phyloP scores from a whole-genome alignment of 2,113 vertebrate species.

The Elaphurus davidianus region DNA sequence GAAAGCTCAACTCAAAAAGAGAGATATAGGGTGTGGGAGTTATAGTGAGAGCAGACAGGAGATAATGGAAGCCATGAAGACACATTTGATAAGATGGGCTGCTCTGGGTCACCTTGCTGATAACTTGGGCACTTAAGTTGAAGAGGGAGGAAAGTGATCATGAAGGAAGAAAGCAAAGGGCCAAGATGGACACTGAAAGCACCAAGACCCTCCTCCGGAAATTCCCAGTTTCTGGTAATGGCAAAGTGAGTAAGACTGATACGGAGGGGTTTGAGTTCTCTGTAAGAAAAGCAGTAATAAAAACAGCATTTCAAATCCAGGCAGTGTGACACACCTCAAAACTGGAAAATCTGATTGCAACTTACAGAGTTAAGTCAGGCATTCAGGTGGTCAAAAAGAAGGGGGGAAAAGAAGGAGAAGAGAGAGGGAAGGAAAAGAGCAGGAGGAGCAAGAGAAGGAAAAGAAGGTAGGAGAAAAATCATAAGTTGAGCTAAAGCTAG shows the following conservation, averaged over 20 bases:
- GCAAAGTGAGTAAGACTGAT: not conserved
- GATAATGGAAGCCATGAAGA: not conserved
- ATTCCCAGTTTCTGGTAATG: not conserved
- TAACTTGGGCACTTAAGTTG: not conserved
- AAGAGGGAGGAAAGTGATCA: not conserved
- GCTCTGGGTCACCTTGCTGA: not conserved
- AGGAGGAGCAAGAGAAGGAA: not conserved
- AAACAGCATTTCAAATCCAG: not conserved
- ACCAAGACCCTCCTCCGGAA: not conserved
- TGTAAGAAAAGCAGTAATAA: not conserved
- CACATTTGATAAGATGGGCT: too few species aligned
- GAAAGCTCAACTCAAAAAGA: not conserved
- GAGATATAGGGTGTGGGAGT: accelerated
- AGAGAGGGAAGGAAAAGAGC: not conserved
- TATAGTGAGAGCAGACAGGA: not conserved
- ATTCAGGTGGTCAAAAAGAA: not conserved
- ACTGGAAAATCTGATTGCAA: not conserved
- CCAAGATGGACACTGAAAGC: not conserved
- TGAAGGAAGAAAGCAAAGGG: not conserved
- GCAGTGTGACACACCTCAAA: not conserved
- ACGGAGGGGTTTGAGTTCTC: not conserved
- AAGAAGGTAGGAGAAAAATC: not conserved
- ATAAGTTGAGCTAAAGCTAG: not conserved
- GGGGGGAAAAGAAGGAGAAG: not conserved
- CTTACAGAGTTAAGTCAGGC: not conserved